Conservation (phyloP, 2,888 invertebrate genomes). For the Pandemis cinnamomeana region DNA sequence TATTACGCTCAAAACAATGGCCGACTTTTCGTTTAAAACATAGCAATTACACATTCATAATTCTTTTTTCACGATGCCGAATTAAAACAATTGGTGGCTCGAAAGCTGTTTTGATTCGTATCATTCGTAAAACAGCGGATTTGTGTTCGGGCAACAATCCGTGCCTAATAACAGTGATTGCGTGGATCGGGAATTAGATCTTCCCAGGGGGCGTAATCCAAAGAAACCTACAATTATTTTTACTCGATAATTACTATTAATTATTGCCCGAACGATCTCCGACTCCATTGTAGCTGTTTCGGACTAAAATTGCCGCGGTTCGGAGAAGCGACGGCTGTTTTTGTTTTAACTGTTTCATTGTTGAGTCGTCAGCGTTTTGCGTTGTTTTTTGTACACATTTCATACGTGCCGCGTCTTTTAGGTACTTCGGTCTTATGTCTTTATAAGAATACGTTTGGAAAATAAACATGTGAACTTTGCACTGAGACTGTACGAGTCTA, state of each 20-base stretch:
- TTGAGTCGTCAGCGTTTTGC: slow-evolving; percentile 44
- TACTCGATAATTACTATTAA: slow-evolving; percentile 72
- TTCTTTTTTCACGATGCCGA: slow-evolving; percentile 71
- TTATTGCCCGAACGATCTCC: slow-evolving; percentile 66
- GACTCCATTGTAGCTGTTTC: slow-evolving; percentile 49
- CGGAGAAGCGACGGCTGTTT: slow-evolving; percentile 37
- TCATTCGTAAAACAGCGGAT: slow-evolving; percentile 56
- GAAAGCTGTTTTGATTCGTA: slow-evolving; percentile 67
- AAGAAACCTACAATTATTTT: slow-evolving; percentile 72
- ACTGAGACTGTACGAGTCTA: not conserved
- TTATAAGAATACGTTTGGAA: slow-evolving; percentile 26
- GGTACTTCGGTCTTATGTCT: slow-evolving; percentile 24
- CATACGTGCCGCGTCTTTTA: slow-evolving; percentile 24
- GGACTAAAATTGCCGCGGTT: slow-evolving; percentile 42
- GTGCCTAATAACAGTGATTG: slow-evolving; percentile 69
- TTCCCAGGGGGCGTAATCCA: slow-evolving; percentile 62
- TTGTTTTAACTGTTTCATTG: slow-evolving; percentile 44
- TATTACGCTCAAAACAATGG: slow-evolving; percentile 71
- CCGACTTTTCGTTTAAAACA: slow-evolving; percentile 65
- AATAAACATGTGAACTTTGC: slow-evolving; percentile 17
- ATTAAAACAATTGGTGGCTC: slow-evolving; percentile 74
- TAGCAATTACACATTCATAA: slow-evolving; percentile 76
- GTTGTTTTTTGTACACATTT: slow-evolving; percentile 38
- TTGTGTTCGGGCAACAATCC: slow-evolving; percentile 49
- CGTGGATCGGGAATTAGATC: slow-evolving; percentile 67